Evolutionary conservation across 2,797 vertebrate species (phyloP), one percentile per base, ranked within the genome.

Genomic region (Poeciliopsis gracilis): DNA sequence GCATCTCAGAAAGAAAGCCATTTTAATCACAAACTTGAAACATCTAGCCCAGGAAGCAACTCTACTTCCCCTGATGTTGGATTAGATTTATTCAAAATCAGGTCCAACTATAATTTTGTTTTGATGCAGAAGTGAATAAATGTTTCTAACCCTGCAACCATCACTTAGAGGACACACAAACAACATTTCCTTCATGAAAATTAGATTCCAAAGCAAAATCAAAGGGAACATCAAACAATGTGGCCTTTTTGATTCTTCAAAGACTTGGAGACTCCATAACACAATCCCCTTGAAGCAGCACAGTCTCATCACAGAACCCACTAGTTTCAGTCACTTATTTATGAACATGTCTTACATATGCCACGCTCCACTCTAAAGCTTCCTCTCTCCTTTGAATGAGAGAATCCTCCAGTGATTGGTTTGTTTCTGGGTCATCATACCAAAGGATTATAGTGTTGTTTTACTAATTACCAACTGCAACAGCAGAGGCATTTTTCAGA

Each of bases 191-290:
- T 87, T 91, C 70, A 90, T 91, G 80, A 93, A 91, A 91, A 90
- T 92, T 89, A 84, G 77, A 92, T 93, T 83, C 88, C 81, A 88
- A 30, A 0, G 75, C 84, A 88, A 80, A 88, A 91, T 92, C 89
- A 66, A 84, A 86, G 80, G 75, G 87, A 85, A 90, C 85, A 90
- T 93, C 91, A 92, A 93, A 92, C 83, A 82, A 89, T 88, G 85
- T 71, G 51, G 74, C 70, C 16, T 77, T 67, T 89, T 88, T 88
- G 87, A 94, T 89, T 89, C 84, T 84, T 90, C 90, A 90, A 90
- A 88, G 84, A 77, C 77, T 84, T 84, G 63, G 81, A 85, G 80
- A 82, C 71, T 81, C 77, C 51, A 72, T 73, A 86, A 88, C 74
- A 86, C 82, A 85, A 87, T 76, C 86, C 87, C 80, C 89, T 90